Percentiles rank a stretch among this genome's conserved stretches.
These are phyloP conservation scores for Heliocidaris erythrogramma DNA, from an alignment of 35 echinoderm and acorn worm genomes.

Conservation along the genomic window DNA sequence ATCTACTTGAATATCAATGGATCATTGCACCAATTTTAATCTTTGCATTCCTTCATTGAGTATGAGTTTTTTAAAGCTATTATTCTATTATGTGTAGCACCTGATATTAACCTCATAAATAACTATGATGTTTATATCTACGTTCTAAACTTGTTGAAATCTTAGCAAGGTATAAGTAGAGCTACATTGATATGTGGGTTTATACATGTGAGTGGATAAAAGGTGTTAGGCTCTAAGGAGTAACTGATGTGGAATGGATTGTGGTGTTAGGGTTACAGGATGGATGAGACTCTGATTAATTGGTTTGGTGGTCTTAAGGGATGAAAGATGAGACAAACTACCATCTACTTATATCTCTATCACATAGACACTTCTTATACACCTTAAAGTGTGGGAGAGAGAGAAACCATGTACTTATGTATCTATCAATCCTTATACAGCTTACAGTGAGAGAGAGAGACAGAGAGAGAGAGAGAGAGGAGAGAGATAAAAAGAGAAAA, in stretches of 20 bases:
- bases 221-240: background rate
- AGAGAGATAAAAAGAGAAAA: background rate
- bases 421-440: background rate
- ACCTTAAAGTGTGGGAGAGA: background rate
- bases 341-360: background rate
- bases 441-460: background rate
- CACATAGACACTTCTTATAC: background rate
- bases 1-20: too few relatives aligned
- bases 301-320: conserved; percentile 7
- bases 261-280: background rate
- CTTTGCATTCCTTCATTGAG: too few relatives aligned
- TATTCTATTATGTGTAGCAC: too few relatives aligned
- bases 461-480: background rate
- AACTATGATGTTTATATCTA: too few relatives aligned
- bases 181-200: background rate
- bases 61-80: too few relatives aligned
- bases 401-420: background rate
- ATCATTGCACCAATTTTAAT: too few relatives aligned
- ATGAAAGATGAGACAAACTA: background rate
- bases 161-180: too few relatives aligned
- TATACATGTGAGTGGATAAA: background rate
- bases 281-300: background rate
- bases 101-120: too few relatives aligned
- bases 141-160: too few relatives aligned
- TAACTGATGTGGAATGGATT: background rate